Conservation (phyloP, 2,888 invertebrate genomes). For the Archips xylosteana region DNA sequence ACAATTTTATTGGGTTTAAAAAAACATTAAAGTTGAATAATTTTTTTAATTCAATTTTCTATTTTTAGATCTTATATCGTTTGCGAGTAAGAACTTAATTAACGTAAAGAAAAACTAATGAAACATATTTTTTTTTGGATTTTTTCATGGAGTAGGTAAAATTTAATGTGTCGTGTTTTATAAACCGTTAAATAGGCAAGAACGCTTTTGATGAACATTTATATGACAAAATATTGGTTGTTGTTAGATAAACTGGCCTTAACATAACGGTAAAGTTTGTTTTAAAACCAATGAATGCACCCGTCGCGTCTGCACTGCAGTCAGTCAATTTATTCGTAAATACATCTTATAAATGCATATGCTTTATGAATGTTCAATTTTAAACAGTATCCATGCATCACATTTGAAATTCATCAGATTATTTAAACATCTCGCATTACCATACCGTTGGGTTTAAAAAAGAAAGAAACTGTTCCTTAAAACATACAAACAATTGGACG, state of each 20-base stretch:
- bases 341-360: slow-evolving; percentile 40
- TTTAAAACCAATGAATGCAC: slow-evolving; percentile 15
- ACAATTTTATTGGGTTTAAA: too few species aligned
- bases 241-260: slow-evolving; percentile 16
- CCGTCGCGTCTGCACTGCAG: slow-evolving; percentile 18
- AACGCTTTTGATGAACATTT: too few species aligned
- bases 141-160: too few species aligned
- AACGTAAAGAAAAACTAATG: too few species aligned
- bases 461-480: slow-evolving; percentile 67
- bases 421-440: slow-evolving; percentile 74
- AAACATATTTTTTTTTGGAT: too few species aligned
- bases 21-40: too few species aligned
- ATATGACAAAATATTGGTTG: too few species aligned
- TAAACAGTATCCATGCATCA: slow-evolving; percentile 41
- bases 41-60: too few species aligned
- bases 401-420: slow-evolving; percentile 73
- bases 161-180: too few species aligned
- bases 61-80: too few species aligned
- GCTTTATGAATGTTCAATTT: slow-evolving; percentile 40
- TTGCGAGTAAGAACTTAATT: too few species aligned
- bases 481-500: slow-evolving; percentile 82
- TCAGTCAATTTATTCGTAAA: slow-evolving; percentile 37
- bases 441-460: slow-evolving; percentile 64
- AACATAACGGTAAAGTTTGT: slow-evolving; percentile 17
- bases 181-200: too few species aligned